Base-by-base conservation (phyloP, 2,888 invertebrate species). In the Sesia apiformis region DNA sequence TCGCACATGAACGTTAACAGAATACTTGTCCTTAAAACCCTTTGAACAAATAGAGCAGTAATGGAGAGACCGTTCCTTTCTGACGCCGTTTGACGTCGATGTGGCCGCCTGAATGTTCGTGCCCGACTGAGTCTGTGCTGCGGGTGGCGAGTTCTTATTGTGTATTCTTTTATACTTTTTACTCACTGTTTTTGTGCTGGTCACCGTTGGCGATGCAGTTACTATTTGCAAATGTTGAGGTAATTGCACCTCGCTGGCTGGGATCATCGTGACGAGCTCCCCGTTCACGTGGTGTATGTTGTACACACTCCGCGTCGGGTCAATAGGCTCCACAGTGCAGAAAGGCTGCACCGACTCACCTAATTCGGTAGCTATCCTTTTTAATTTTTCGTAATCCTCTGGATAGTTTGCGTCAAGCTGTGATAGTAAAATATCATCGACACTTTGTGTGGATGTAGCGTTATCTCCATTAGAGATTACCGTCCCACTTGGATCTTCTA, bases 1-100 rank as follows among this genome's bases (percentile, higher is more conserved):
- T 66, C 98, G 92, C 65, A 98, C 96, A 83, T 99, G 99, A 52
- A 98, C 98, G 79, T 98, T 98, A 55, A 99, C 97, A 59, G 98
- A 96, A 91, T 99, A 99, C 81, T 97, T 97, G 82, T 97, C 97
- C 82, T 97, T 97, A 84, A 97, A 97, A 4, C 97, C 97, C 77
- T 96, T 97, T 67, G 95, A 96, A 84, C 96, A 98, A 81, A 98
- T 95, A 78, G 96, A 93, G 91, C 99, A 93, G 84, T 97, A 95
- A 83, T 99, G 95, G 62, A 98, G 84, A 57, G 97, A 94, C 65
- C 97, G 91, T 75, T 97, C 97, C 74, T 96, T 96, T 6, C 96
- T 90, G 8, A 93, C 93, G n/a, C 94, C 92, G 63, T 93, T 93
- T 55, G 93, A 93, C 41, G 92, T 92, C 6, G 92, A 92, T 7